Conservation (phyloP, 2,888 invertebrate genomes). For the Orchesellides sinensis region DNA sequence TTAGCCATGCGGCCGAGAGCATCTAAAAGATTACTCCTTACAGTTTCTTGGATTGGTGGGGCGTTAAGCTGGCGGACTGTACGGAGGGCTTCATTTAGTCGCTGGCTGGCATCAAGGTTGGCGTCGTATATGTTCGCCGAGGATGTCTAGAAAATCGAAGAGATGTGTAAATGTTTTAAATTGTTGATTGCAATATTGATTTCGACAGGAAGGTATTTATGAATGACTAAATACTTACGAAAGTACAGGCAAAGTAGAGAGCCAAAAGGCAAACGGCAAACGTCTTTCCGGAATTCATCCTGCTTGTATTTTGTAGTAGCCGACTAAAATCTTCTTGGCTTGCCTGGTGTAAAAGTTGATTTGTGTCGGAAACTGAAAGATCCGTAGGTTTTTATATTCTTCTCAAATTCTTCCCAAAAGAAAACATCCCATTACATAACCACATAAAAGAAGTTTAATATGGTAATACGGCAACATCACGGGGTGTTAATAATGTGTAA, state of each 20-base stretch:
- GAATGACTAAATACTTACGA: conserved; percentile 21
- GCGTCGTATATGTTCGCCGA: conserved; percentile 27
- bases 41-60: conserved; percentile 46
- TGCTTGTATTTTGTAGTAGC: neutral
- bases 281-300: conserved; percentile 12
- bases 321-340: conserved; percentile 33
- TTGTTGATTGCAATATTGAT: neutral
- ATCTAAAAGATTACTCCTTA: conserved; percentile 68
- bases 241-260: conserved; percentile 15
- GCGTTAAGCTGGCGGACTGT: conserved; percentile 48
- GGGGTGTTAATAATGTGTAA: no score
- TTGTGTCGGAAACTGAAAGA: conserved; percentile 13
- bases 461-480: conserved; percentile 47
- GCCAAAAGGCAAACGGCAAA: conserved; percentile 39
- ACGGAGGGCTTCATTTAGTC: conserved; percentile 42
- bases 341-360: neutral
- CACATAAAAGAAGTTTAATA: conserved; percentile 42
- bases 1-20: conserved; percentile 67
- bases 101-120: conserved; percentile 12
- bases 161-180: neutral
- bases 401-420: neutral
- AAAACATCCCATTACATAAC: neutral
- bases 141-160: neutral
- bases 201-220: neutral
- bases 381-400: conserved; percentile 18